Evolutionary conservation across 2,113 vertebrate genomes (phyloP).

Genomic region (Elanus axillaris): DNA sequence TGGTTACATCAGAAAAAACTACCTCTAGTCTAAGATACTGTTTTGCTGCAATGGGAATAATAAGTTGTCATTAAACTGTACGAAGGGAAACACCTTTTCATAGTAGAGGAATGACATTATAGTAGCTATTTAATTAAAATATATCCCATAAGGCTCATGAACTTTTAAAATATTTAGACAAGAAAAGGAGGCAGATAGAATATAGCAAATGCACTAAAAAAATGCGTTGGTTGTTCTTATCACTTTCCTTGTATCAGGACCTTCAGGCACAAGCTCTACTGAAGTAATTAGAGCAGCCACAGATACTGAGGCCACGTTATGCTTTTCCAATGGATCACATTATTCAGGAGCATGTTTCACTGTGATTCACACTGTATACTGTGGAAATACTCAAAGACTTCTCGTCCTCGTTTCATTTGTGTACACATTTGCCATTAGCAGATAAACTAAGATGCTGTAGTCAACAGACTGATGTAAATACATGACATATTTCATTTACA

Average conservation of each 20-base stretch:
- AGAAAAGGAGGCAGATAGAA: neutral
- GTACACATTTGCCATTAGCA: neutral
- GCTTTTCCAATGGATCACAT: neutral
- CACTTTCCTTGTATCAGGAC: neutral
- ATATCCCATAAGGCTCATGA: neutral
- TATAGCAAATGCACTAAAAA: neutral
- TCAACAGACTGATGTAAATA: neutral
- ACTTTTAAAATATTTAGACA: neutral
- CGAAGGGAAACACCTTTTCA: neutral
- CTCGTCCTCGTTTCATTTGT: neutral
- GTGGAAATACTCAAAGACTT: neutral
- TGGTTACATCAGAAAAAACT: neutral
- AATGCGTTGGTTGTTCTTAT: fast-evolving
- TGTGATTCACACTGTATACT: neutral
- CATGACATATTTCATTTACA: neutral
- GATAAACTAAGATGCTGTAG: neutral
- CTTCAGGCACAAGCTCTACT: neutral
- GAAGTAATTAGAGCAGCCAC: neutral
- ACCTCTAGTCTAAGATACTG: neutral
- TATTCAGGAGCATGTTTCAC: neutral
- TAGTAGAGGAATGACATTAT: neutral
- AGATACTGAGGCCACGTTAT: neutral
- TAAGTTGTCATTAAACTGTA: neutral
- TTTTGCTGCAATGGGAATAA: neutral
- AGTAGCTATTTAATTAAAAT: neutral